Base-by-base conservation (phyloP, 2,797 vertebrate species). In the Tauraco hartlaubi region DNA sequence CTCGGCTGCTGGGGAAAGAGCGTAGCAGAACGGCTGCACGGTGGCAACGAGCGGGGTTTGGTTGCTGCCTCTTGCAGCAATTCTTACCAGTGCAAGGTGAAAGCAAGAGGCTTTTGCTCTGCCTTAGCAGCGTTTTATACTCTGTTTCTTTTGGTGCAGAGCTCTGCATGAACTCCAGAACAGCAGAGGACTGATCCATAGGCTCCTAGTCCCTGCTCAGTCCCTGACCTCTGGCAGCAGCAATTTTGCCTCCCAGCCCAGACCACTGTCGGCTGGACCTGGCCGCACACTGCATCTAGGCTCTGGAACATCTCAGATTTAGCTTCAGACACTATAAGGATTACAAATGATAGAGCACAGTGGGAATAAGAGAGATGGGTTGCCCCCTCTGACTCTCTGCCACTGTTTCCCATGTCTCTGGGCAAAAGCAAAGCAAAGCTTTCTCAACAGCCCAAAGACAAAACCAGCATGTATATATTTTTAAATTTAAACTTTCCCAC, bases 331-430 rank as follows among this genome's bases (percentile, higher is more conserved):
- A 62, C 90, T 90, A 49, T 56, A 69, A 92, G 54, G 83, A 46
- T 92, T 95, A 94, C 80, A 87, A 95, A 95, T 95, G 88, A 79
- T 69, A 86, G 93, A 81, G 74, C 91, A 87, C 71, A 64, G 52
- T 22, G 71, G 77, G 79, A 94, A 82, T 84, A 86, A 90, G 86
- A 85, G 76, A 88, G 88, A 67, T 63, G 55, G 80, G 77, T 69
- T 93, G 16, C 46, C 59, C 69, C 18, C 51, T 91, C 64, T 74
- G 74, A 54, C 69, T 39, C 86, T 95, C 37, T 63, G 86, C 93
- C 91, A 73, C 59, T 16, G 18, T 63, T 93, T 75, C 37, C 52
- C 37, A 3, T 55, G 67, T 92, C 62, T 92, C 79, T 71, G 73
- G 71, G 76, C 69, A 63, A 92, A 69, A 88, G 91, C 62, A 91